Evolutionary conservation across 92 coral and sea anemone genomes (phyloP).

Genomic region (Nematostella vectensis): DNA sequence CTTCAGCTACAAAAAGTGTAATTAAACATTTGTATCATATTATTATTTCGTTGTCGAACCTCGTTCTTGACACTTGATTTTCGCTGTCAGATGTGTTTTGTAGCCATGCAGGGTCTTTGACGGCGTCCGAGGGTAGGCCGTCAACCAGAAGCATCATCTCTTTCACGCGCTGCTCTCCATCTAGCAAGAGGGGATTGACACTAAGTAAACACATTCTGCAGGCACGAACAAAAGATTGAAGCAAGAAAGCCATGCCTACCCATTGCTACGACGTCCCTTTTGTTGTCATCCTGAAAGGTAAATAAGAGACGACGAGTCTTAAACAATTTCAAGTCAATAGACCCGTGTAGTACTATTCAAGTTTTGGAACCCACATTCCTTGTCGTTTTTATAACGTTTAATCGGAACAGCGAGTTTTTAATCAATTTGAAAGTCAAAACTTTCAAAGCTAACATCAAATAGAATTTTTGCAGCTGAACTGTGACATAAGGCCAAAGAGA

Average conservation of each 20-base stretch:
- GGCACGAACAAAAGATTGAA: not conserved
- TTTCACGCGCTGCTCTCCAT: conserved; percentile 48
- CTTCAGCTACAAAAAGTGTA: too few relatives aligned
- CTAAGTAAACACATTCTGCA: not conserved
- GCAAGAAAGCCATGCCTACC: conserved; percentile 12
- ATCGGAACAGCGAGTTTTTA: too few relatives aligned
- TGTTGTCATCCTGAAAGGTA: conserved; percentile 35
- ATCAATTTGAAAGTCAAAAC: too few relatives aligned
- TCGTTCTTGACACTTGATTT: not conserved
- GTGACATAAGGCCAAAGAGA: too few relatives aligned
- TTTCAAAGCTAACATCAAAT: too few relatives aligned
- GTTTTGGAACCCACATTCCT: too few relatives aligned
- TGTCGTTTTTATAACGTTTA: too few relatives aligned
- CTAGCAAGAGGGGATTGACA: conserved; percentile 29
- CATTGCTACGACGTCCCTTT: conserved; percentile 22
- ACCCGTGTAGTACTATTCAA: too few relatives aligned
- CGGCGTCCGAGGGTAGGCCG: conserved; percentile 36
- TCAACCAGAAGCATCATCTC: conserved; percentile 68
- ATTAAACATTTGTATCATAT: too few relatives aligned
- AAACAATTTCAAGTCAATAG: not conserved
- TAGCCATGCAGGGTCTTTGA: conserved; percentile 20
- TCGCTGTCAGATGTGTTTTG: not conserved
- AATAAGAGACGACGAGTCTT: not conserved
- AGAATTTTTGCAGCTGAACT: too few relatives aligned
- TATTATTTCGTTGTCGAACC: too few relatives aligned